Base-by-base conservation (phyloP, 2,113 vertebrate genomes). In the Ctenomys sociabilis region DNA sequence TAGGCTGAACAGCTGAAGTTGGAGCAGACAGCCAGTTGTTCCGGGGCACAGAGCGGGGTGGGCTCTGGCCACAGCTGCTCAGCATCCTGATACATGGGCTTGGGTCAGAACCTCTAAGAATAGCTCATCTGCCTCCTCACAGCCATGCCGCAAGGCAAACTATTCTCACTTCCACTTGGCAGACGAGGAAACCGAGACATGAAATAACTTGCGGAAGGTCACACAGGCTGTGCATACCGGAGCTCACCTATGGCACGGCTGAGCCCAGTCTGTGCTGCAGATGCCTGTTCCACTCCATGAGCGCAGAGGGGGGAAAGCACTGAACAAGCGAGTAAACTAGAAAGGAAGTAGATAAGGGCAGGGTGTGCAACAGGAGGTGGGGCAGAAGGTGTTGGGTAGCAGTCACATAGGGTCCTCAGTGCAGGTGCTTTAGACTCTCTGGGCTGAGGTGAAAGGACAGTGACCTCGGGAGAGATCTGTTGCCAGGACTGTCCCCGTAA, bases 211-310 rank as follows among this genome's bases (percentile, higher is more conserved):
- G 2, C 52, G 35, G 24, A 64, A 80, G 63, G 6, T 66, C 24
- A 32, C 14, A 22, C 0, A 13, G 24, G 43, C 40, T 35, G 4
- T 8, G 54, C 1, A 0, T 22, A 24, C n/a, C 8, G 52, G 52
- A 35, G n/a, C 68, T 57, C 68, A 85, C 4, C 40, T 7, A 16
- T 35, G 37, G 59, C 14, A 45, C 5, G 1, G 32, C 11, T 28
- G 82, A 85, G 5, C 1, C 7, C 75, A 63, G 7, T 12, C 35
- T 3, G 0, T 11, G 37, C 32, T 54, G 17, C 77, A 82, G 6
- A 35, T 35, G 66, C 85, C 40, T 54, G 64, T 70, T 68, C 21
- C 21, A 26, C 28, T 83, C 35, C 24, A 52, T n/a, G 68, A 90
- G 13, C 14, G 63, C 8, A 21, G 77, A 88, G 52, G 19, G 1